Conservation (phyloP, 2,888 invertebrate species). For the Meteorus cinctellus region DNA sequence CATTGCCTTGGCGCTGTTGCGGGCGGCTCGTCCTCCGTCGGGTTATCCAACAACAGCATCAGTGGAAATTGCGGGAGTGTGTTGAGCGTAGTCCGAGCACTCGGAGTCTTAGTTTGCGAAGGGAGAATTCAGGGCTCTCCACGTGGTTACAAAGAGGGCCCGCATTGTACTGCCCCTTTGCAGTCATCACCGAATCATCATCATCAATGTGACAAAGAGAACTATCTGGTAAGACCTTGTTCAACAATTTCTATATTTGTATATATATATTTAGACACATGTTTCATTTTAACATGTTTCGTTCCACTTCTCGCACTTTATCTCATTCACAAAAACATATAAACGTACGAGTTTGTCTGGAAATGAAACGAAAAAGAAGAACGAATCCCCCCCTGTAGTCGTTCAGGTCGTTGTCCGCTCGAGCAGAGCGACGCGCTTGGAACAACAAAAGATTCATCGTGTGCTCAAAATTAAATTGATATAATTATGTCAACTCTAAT, state of each 20-base stretch:
- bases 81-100: constrained; percentile 70
- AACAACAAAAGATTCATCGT: constrained; percentile 12
- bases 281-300: constrained; percentile 21
- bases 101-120: constrained; percentile 72
- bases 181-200: constrained; percentile 66
- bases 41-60: constrained; percentile 43
- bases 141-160: constrained; percentile 81
- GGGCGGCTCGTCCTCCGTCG: constrained; percentile 56
- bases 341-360: neutral
- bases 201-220: constrained; percentile 75
- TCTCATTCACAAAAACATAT: constrained; percentile 4
- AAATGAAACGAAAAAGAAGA: neutral
- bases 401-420: constrained; percentile 23
- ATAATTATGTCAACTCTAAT: neutral
- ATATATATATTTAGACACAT: neutral
- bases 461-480: neutral
- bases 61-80: constrained; percentile 65
- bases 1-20: constrained; percentile 71
- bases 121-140: constrained; percentile 72
- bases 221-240: constrained; percentile 74
- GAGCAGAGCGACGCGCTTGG: neutral
- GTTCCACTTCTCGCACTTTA: constrained; percentile 44
- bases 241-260: constrained; percentile 33
- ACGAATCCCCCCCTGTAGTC: constrained; percentile 5
- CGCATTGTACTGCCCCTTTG: constrained; percentile 77